A percentile compares a stretch with the other conserved stretches of the same genome.
These are phyloP conservation scores for Zaprionus vittiger DNA, from an alignment of 1,140 invertebrate species.

Conservation along the genomic window DNA sequence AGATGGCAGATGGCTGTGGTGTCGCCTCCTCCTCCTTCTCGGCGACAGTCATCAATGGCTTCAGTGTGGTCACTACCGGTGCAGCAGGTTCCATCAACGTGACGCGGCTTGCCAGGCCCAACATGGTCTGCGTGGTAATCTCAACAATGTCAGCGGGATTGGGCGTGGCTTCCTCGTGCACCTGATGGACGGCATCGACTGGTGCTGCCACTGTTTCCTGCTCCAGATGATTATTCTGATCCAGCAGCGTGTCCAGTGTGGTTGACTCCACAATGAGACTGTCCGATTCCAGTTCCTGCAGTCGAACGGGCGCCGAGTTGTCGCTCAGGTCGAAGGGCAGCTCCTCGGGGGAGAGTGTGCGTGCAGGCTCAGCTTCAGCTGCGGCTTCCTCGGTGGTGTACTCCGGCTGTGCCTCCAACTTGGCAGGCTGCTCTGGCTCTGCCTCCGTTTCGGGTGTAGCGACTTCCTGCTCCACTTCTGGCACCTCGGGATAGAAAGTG, in stretches of 20 bases:
- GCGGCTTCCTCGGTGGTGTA: conserved; percentile 9
- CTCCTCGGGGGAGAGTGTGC: conserved; percentile 66
- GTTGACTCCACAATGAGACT: conserved; percentile 73
- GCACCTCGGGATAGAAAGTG: conserved; percentile 57
- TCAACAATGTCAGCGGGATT: conserved; percentile 78
- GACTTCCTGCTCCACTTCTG: conserved; percentile 13
- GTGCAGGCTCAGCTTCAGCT: conserved; percentile 39
- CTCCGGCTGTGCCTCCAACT: conserved; percentile 14
- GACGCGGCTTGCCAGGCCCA: conserved; percentile 82
- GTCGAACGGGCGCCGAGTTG: conserved; percentile 34
- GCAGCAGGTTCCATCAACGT: conserved; percentile 85
- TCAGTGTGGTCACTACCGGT: conserved; percentile 74
- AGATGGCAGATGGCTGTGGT: conserved; percentile 45
- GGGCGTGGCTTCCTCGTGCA: conserved; percentile 69
- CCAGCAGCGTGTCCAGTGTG: conserved; percentile 53
- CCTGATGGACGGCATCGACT: conserved; percentile 11
- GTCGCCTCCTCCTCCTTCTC: conserved; percentile 62
- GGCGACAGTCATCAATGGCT: conserved; percentile 62
- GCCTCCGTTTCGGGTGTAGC: conserved; percentile 3
- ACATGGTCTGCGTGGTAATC: conserved; percentile 82
- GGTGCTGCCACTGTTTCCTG: conserved; percentile 16
- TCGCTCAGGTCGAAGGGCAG: conserved; percentile 71
- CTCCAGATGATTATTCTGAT: conserved; percentile 67
- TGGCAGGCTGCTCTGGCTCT: background rate
- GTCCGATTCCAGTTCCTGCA: conserved; percentile 72